Conservation (phyloP, 2,113 vertebrate species). For the Anser cygnoides region DNA sequence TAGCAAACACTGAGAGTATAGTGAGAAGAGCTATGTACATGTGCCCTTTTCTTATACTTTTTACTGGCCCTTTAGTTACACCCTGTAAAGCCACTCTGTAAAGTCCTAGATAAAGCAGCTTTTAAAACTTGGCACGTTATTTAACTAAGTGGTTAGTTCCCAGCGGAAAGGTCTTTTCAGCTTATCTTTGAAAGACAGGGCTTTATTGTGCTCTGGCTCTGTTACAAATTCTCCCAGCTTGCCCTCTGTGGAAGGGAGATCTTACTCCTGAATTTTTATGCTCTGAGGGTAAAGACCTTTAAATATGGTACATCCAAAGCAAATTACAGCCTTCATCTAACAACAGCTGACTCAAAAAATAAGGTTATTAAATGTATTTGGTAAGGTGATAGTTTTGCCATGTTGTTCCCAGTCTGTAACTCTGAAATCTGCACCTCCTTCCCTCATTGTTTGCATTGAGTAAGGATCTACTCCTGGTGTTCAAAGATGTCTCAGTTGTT, state of each 20-base stretch:
- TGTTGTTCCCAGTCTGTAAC: neutral
- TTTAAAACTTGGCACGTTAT: slow-evolving; percentile 9
- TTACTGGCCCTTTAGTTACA: neutral
- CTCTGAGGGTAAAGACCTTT: neutral
- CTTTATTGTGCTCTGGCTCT: slow-evolving; percentile 8
- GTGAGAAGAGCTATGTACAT: neutral
- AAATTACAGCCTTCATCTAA: neutral
- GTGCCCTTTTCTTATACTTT: neutral
- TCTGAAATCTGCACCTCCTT: neutral
- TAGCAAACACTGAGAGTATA: neutral
- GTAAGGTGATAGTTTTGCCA: neutral
- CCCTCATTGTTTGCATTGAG: neutral
- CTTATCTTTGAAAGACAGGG: slow-evolving; percentile 20
- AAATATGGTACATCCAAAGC: neutral
- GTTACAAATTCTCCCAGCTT: slow-evolving; percentile 33
- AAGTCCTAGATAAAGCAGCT: slow-evolving; percentile 7
- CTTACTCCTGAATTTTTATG: neutral
- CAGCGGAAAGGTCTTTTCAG: neutral
- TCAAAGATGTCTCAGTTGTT: neutral
- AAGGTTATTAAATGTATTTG: neutral
- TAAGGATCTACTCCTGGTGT: neutral
- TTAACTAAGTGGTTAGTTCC: slow-evolving; percentile 21
- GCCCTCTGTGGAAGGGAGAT: slow-evolving; percentile 16
- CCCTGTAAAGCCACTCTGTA: neutral
- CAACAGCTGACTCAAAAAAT: slow-evolving; percentile 2